Base-by-base conservation (phyloP, 1,140 invertebrate genomes). In the Drosophila orosa region DNA sequence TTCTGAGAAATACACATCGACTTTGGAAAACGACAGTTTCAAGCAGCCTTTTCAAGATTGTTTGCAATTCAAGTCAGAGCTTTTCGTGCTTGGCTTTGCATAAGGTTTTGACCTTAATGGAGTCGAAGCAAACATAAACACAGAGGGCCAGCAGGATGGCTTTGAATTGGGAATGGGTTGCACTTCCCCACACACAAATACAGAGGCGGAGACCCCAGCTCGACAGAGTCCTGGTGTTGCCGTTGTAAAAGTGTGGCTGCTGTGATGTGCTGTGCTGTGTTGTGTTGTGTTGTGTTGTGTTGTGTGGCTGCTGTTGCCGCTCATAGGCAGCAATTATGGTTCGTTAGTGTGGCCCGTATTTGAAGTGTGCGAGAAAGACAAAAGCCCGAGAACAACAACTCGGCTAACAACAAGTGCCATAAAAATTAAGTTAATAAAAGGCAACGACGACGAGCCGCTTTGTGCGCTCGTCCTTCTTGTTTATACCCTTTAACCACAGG, bases 391-490 rank as follows among this genome's bases (percentile, higher is more conserved):
- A 67, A 59, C 56, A 76, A 61, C 60, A 73, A 59, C 58, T 73
- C 60, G 45, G 60, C 48, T 67, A 80, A 68, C 78, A 90, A 90
- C 77, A 89, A 89, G 85, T 87, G 84, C 80, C 84, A 89, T 90
- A 90, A 89, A 90, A 89, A 89, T 89, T 89, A 89, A 89, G 77
- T 90, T 89, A 89, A 90, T 89, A 90, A 90, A 89, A 90, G 84
- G 80, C 85, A 81, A 85, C 80, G 68, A 78, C 72, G 68, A 89
- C 80, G 76, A 89, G 76, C 69, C 61, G 73, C 80, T 84, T 87
- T 87, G 84, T 87, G 89, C 76, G 65, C 50, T 71, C 40, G 60
- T 57, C 24, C 35, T 59, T 37, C 45, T 58, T 40, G 39, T 27
- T 27, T 47, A 24, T 71, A 50, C 48, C 52, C 35, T 58, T 48